Percentiles rank a stretch among this genome's conserved stretches.
Conservation (phyloP, 2,113 vertebrate species). For the Patagioenas fasciata region DNA sequence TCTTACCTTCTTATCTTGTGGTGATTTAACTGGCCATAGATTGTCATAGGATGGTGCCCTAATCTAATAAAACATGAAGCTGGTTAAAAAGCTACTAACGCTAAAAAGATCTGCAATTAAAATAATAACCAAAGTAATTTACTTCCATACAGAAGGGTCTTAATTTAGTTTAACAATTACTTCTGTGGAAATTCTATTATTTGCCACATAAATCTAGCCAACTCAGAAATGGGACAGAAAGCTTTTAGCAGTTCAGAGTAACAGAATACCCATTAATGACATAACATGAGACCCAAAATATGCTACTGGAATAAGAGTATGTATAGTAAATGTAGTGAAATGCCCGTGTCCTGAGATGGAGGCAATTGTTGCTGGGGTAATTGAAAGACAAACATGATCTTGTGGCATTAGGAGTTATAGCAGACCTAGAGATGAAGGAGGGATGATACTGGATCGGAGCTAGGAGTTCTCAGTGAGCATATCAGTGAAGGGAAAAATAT, state of each 20-base stretch:
- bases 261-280: neutral
- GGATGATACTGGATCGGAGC: neutral
- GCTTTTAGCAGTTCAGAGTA: neutral
- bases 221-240: neutral
- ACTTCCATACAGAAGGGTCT: neutral
- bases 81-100: neutral
- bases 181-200: neutral
- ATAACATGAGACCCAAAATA: neutral
- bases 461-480: neutral
- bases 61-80: neutral
- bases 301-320: neutral
- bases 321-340: neutral
- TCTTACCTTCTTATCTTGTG: neutral
- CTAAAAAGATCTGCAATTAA: neutral
- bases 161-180: neutral
- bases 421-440: neutral
- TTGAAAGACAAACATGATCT: neutral
- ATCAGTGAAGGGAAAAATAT: neutral
- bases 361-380: rapidly evolving
- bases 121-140: neutral
- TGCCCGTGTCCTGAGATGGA: neutral
- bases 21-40: neutral
- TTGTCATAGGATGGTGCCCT: neutral
- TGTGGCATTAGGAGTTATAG: neutral
- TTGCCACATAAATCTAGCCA: neutral